Conservation (phyloP, 2,797 vertebrate genomes). For the Gadopsis bispinosus region DNA sequence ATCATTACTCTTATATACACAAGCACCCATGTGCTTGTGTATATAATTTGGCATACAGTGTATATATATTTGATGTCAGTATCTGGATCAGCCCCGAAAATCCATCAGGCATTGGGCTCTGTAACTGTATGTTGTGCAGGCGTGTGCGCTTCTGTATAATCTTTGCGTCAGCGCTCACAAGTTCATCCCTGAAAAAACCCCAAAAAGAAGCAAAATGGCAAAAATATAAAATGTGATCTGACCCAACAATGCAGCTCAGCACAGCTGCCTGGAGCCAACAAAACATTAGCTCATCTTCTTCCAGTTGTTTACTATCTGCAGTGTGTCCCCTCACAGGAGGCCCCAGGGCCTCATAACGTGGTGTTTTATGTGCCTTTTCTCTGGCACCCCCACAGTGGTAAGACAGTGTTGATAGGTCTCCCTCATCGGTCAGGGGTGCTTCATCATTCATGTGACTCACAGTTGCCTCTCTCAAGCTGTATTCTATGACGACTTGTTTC, state of each 20-base stretch:
- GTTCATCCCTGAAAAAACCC: background rate
- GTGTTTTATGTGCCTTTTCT: conserved; percentile 45
- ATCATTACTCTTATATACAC: too few species aligned
- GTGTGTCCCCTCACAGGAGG: conserved; percentile 56
- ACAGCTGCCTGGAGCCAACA: conserved; percentile 69
- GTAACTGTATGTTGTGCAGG: background rate
- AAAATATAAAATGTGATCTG: conserved; percentile 36
- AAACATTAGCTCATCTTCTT: conserved; percentile 81
- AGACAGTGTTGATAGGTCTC: conserved; percentile 62
- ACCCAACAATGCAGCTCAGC: conserved; percentile 24
- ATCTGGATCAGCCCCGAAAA: background rate
- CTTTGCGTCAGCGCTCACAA: background rate
- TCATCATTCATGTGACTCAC: conserved; percentile 71
- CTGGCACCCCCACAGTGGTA: conserved; percentile 62
- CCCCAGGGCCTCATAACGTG: conserved; percentile 64
- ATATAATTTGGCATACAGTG: background rate
- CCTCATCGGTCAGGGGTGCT: conserved; percentile 48
- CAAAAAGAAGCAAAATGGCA: background rate
- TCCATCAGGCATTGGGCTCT: background rate
- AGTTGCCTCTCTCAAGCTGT: conserved; percentile 47
- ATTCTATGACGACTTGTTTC: conserved; percentile 1
- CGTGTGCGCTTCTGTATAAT: background rate
- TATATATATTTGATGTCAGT: background rate
- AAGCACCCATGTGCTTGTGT: background rate
- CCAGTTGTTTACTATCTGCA: conserved; percentile 65